Base-by-base conservation (phyloP, 2,113 vertebrate genomes). In the Fulmarus glacialis region DNA sequence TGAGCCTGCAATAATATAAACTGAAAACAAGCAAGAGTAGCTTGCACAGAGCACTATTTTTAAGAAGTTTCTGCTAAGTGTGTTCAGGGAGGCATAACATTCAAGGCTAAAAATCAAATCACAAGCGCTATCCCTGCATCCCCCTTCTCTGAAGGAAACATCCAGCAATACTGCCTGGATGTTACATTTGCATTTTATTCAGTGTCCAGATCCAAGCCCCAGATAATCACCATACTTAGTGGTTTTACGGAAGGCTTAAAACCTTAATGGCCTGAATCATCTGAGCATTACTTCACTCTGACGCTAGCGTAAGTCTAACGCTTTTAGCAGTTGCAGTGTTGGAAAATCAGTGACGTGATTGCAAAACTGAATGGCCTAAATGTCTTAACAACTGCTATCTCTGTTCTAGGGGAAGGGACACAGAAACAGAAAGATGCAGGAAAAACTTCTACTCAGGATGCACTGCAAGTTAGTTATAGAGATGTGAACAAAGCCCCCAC, bases 251-350 rank as follows among this genome's bases (percentile, higher is more conserved):
- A 97, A 94, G 86, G 88, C 93, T 93, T 93, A 96, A 97, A 98
- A 95, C 91, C 67, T 66, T 91, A 96, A 96, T 96, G 95, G 91
- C 48, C 85, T 96, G 90, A 96, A 96, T 91, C 96, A 97, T 89
- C 95, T 89, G 73, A 96, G 83, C 83, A 89, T 91, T 95, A 93
- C 89, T 91, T 88, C 64, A 89, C 55, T 87, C 88, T 93, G 79
- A 96, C 89, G 88, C 77, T 38, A 73, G 55, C 9, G 1, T 40
- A 92, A 96, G 72, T 88, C 80, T 86, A 89, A 91, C 71, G 82
- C 87, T 96, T 98, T 97, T 71, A 96, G 83, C 88, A 75, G 64
- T 88, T 83, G 58, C 32, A 71, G 56, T 59, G 47, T 38, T 68
- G 63, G 48, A 75, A 86, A 96, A 86, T 85, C 82, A 95, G 93